Percentiles rank a stretch among this genome's conserved stretches.
phyloP scores from a whole-genome alignment of 2,888 invertebrate species.

The Eledone cirrhosa region DNA sequence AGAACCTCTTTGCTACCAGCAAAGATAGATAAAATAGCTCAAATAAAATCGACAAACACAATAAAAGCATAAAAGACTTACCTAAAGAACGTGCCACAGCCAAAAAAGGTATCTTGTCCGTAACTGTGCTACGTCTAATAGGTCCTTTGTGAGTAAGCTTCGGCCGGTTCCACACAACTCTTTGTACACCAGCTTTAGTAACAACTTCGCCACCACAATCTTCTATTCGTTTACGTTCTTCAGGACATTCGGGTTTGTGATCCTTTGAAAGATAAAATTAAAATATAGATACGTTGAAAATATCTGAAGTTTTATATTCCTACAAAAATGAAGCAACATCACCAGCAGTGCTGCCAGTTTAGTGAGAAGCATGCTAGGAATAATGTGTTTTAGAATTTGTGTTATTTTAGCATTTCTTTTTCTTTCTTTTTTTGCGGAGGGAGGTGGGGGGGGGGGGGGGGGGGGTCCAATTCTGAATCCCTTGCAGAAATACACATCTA shows the following conservation, averaged over 20 bases:
- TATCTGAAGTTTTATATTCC: too few species aligned
- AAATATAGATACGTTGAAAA: too few species aligned
- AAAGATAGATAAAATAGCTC: not conserved
- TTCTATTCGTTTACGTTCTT: slow-evolving; percentile 84
- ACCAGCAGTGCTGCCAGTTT: too few species aligned
- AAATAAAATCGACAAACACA: too few species aligned
- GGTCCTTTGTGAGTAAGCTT: slow-evolving; percentile 77
- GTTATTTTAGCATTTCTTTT: too few species aligned
- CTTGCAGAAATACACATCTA: too few species aligned
- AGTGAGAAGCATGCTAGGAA: too few species aligned
- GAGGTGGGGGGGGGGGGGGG: too few species aligned
- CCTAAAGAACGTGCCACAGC: slow-evolving; percentile 95
- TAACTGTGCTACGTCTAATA: slow-evolving; percentile 86
- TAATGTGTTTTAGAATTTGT: too few species aligned
- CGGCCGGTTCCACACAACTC: slow-evolving; percentile 97
- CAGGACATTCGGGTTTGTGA: slow-evolving; percentile 91
- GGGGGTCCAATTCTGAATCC: too few species aligned
- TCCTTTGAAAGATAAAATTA: slow-evolving; percentile 70
- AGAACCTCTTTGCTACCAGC: not conserved
- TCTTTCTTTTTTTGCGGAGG: too few species aligned
- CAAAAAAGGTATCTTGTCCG: slow-evolving; percentile 70
- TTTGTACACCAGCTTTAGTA: slow-evolving; percentile 83
- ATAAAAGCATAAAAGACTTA: slow-evolving; percentile 47
- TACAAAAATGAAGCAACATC: too few species aligned
- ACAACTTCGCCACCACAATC: slow-evolving; percentile 71